phyloP scores from a whole-genome alignment of 2,888 invertebrate genomes.

The Myopa testacea region DNA sequence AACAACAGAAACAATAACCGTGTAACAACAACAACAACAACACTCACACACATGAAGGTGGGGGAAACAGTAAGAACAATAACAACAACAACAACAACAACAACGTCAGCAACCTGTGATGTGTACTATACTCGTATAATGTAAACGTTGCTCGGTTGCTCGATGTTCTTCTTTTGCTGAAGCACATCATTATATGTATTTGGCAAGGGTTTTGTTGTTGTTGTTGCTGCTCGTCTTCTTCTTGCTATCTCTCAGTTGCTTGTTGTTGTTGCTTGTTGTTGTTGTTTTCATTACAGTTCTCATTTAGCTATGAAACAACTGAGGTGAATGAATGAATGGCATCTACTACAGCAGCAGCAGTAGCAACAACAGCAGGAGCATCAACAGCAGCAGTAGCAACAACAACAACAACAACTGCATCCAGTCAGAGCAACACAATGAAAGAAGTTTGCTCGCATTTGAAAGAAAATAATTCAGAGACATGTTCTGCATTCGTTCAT shows the following conservation, averaged over 20 bases:
- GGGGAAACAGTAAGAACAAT: too few species aligned
- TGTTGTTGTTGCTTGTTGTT: neutral
- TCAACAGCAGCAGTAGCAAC: neutral
- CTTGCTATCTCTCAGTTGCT: neutral
- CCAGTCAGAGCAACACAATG: neutral
- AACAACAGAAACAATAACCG: neutral
- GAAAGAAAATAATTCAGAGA: neutral
- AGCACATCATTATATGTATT: neutral
- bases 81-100: neutral
- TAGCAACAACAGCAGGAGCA: too few species aligned
- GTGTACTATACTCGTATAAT: neutral
- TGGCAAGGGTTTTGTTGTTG: neutral
- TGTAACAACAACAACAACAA: neutral
- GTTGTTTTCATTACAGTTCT: neutral
- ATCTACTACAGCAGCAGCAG: too few species aligned
- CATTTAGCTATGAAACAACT: neutral
- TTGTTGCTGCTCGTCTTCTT: neutral
- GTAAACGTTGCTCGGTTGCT: constrained; percentile 1
- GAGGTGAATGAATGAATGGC: constrained; percentile 7
- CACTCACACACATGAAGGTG: neutral
- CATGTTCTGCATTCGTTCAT: neutral
- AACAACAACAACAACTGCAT: too few species aligned
- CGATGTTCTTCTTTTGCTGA: constrained; percentile 18
- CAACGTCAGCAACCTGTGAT: neutral
- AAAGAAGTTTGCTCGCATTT: constrained; percentile 1